Evolutionary conservation across 2,113 vertebrate species (phyloP).

Genomic region (Lethenteron camtschaticum): DNA sequence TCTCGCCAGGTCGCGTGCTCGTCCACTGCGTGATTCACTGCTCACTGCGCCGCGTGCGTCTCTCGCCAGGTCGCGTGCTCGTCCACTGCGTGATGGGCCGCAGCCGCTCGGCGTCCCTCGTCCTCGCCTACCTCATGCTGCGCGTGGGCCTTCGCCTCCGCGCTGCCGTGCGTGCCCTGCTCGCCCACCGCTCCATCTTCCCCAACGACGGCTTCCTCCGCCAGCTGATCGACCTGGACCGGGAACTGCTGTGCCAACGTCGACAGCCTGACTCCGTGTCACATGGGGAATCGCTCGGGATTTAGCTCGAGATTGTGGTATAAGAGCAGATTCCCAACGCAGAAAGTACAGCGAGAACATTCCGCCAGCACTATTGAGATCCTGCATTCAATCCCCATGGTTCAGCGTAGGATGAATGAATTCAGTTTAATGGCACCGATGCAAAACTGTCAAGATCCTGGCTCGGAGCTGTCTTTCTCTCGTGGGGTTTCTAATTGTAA

Average conservation of each 20-base stretch:
- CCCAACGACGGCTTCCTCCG: constrained; percentile 17
- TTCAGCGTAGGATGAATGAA: too few species aligned
- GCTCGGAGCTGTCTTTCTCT: too few species aligned
- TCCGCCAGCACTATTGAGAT: too few species aligned
- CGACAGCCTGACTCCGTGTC: background rate
- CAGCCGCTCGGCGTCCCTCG: constrained; percentile 15
- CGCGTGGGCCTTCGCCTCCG: constrained; percentile 14
- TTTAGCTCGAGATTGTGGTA: too few species aligned
- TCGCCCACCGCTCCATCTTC: constrained; percentile 11
- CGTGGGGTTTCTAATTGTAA: too few species aligned
- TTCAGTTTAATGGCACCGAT: too few species aligned
- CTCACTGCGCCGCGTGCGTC: too few species aligned
- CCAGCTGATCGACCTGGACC: constrained; percentile 16
- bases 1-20: constrained; percentile 12
- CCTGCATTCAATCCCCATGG: too few species aligned
- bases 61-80: constrained; percentile 12
- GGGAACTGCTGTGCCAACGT: constrained; percentile 8
- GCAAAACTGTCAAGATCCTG: too few species aligned
- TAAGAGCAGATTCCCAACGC: too few species aligned
- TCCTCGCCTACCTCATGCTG: constrained; percentile 17
- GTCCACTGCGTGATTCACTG: constrained; percentile 16
- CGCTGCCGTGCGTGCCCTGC: constrained; percentile 15
- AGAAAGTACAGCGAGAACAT: too few species aligned
- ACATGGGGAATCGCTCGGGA: too few species aligned
- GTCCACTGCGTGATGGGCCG: constrained; percentile 17